Conservation (phyloP, 2,797 vertebrate species). For the Microcaecilia unicolor region DNA sequence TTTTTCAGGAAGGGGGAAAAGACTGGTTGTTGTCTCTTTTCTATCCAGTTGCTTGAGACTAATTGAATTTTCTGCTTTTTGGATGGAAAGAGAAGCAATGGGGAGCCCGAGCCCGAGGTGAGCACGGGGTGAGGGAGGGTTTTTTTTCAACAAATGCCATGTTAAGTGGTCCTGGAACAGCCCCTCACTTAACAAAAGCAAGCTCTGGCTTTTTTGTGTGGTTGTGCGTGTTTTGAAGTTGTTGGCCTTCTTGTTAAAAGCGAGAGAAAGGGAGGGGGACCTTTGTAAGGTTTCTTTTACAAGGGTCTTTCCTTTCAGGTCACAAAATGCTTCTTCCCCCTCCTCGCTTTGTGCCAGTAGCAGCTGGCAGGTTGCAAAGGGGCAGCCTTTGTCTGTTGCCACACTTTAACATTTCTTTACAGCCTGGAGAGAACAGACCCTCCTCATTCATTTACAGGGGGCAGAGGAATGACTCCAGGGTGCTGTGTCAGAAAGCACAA, state of each 20-base stretch:
- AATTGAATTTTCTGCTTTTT: constrained; percentile 68
- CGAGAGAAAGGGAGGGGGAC: constrained; percentile 41
- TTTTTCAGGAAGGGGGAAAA: too few species aligned
- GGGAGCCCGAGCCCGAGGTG: constrained; percentile 33
- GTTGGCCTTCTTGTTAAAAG: constrained; percentile 47
- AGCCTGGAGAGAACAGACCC: constrained; percentile 17
- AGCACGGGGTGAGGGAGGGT: constrained; percentile 34
- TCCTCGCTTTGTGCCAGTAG: constrained; percentile 35
- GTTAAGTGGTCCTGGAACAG: too few species aligned
- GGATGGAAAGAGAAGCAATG: constrained; percentile 47
- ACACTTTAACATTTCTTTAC: constrained; percentile 40
- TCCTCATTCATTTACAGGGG: background rate
- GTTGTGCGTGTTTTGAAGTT: too few species aligned
- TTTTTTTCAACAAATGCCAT: too few species aligned
- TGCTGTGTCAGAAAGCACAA: too few species aligned
- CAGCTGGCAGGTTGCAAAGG: constrained; percentile 48
- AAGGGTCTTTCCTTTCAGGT: constrained; percentile 46
- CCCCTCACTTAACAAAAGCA: constrained; percentile 49
- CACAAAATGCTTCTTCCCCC: constrained; percentile 37
- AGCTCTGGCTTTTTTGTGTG: background rate
- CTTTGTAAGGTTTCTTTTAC: constrained; percentile 46
- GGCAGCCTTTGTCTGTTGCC: constrained; percentile 38
- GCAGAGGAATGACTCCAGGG: too few species aligned
- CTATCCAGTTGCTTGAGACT: constrained; percentile 64
- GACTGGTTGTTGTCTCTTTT: constrained; percentile 45